Percentiles rank a stretch among this genome's conserved stretches.
These are phyloP conservation scores for Ophion slaviceki DNA, from an alignment of 2,888 invertebrate genomes.

Conservation along the genomic window DNA sequence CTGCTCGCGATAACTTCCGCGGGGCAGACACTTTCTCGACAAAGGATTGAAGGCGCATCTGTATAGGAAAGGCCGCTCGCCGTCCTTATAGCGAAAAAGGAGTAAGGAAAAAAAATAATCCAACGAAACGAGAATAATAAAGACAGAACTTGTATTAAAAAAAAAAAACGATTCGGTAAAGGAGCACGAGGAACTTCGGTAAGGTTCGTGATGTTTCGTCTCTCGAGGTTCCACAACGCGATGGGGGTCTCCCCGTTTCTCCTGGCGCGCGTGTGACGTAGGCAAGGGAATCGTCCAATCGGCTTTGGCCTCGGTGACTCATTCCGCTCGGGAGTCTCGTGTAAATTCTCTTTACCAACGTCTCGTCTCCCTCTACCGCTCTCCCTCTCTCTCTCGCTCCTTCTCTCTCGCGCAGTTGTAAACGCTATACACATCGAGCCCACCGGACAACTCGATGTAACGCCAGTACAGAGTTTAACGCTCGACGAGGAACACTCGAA, in stretches of 20 bases:
- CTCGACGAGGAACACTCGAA: slow-evolving; percentile 53
- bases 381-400: slow-evolving; percentile 17
- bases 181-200: slow-evolving; percentile 61
- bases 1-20: slow-evolving; percentile 29
- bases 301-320: slow-evolving; percentile 73
- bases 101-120: slow-evolving; percentile 5
- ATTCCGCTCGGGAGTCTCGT: slow-evolving; percentile 75
- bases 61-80: slow-evolving; percentile 34
- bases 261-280: slow-evolving; percentile 72
- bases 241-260: slow-evolving; percentile 48
- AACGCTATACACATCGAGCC: slow-evolving; percentile 44
- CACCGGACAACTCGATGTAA: slow-evolving; percentile 57
- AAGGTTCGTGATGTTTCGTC: slow-evolving; percentile 55
- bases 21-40: slow-evolving; percentile 51
- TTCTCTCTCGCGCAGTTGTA: slow-evolving; percentile 21
- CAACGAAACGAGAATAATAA: not conserved
- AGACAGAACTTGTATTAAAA: slow-evolving; percentile 16
- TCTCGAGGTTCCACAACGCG: slow-evolving; percentile 31
- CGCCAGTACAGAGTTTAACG: slow-evolving; percentile 64
- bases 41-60: slow-evolving; percentile 54
- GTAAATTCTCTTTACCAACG: slow-evolving; percentile 76
- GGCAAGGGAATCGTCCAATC: slow-evolving; percentile 72
- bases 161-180: slow-evolving; percentile 39
- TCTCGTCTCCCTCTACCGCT: slow-evolving; percentile 72
- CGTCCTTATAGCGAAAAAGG: slow-evolving; percentile 48